These are phyloP conservation scores for Chionodraco myersi DNA, from an alignment of 2,113 vertebrate species.

Conservation along the genomic window DNA sequence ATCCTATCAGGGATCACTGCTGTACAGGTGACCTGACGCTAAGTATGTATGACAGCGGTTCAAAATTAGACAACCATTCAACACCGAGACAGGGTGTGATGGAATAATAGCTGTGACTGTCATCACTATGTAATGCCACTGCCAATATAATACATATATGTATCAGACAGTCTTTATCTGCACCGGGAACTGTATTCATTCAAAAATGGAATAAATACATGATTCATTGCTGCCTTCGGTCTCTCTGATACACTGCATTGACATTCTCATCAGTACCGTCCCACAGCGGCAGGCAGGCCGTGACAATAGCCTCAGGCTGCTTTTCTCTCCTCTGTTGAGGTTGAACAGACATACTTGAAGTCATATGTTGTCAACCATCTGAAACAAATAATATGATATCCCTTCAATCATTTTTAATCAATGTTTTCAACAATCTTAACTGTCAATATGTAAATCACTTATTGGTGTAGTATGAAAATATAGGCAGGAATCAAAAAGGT, in stretches of 20 bases:
- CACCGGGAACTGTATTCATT: constrained; percentile 28
- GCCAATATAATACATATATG: constrained; percentile 23
- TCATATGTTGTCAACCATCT: neutral
- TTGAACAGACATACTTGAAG: constrained; percentile 6
- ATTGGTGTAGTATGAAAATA: too few relatives aligned
- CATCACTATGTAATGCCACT: constrained; percentile 34
- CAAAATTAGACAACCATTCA: constrained; percentile 47
- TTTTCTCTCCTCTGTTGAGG: constrained; percentile 14
- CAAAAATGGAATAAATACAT: neutral
- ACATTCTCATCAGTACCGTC: constrained; percentile 25
- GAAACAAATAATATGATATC: neutral
- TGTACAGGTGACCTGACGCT: constrained; percentile 33
- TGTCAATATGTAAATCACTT: neutral
- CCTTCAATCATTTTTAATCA: neutral
- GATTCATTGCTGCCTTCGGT: constrained; percentile 37
- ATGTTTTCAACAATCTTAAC: neutral
- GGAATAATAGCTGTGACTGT: constrained; percentile 48
- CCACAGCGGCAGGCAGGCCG: neutral
- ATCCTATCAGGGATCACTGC: constrained; percentile 50
- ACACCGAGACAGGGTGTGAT: constrained; percentile 15
- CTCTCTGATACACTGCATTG: constrained; percentile 36
- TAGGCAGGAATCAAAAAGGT: neutral
- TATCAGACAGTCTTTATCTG: constrained; percentile 30
- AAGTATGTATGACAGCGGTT: constrained; percentile 31
- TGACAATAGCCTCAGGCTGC: constrained; percentile 24